Percentiles rank a stretch among this genome's conserved stretches.
phyloP scores from a whole-genome alignment of 2,888 invertebrate genomes.

The Fragum whitleyi region DNA sequence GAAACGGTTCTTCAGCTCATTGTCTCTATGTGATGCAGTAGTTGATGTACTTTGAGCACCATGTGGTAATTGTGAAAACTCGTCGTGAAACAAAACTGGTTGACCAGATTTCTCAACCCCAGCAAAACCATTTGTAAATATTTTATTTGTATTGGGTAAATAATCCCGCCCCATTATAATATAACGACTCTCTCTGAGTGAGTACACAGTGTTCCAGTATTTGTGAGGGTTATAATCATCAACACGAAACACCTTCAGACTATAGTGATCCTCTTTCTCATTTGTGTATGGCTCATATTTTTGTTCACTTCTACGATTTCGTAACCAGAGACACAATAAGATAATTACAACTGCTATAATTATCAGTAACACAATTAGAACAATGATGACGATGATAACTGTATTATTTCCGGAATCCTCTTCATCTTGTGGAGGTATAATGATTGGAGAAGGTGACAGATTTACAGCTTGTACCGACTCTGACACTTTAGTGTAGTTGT shows the following conservation, averaged over 20 bases:
- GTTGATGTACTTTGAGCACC: slow-evolving; percentile 69
- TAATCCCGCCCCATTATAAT: slow-evolving; percentile 74
- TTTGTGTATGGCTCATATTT: slow-evolving; percentile 56
- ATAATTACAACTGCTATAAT: slow-evolving; percentile 68
- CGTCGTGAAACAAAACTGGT: slow-evolving; percentile 77
- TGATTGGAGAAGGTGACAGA: slow-evolving; percentile 18
- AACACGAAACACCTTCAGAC: slow-evolving; percentile 52
- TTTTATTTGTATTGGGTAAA: slow-evolving; percentile 57
- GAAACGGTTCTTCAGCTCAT: slow-evolving; percentile 80
- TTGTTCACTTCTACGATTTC: slow-evolving; percentile 45
- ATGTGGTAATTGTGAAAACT: slow-evolving; percentile 81
- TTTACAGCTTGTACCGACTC: slow-evolving; percentile 47
- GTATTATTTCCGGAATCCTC: slow-evolving; percentile 39
- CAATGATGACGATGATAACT: slow-evolving; percentile 70
- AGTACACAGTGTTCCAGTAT: slow-evolving; percentile 76
- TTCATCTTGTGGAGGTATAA: slow-evolving; percentile 2
- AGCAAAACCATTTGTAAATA: slow-evolving; percentile 51
- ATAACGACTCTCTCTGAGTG: slow-evolving; percentile 73
- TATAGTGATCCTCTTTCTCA: slow-evolving; percentile 64
- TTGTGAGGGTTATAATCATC: slow-evolving; percentile 75
- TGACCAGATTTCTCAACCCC: slow-evolving; percentile 36
- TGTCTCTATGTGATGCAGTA: slow-evolving; percentile 72
- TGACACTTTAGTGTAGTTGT: slow-evolving; percentile 87
- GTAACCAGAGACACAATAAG: slow-evolving; percentile 71
- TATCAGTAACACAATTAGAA: slow-evolving; percentile 68